Evolutionary conservation across 2,797 vertebrate species (phyloP).

Genomic region (Protosalanx chinensis): DNA sequence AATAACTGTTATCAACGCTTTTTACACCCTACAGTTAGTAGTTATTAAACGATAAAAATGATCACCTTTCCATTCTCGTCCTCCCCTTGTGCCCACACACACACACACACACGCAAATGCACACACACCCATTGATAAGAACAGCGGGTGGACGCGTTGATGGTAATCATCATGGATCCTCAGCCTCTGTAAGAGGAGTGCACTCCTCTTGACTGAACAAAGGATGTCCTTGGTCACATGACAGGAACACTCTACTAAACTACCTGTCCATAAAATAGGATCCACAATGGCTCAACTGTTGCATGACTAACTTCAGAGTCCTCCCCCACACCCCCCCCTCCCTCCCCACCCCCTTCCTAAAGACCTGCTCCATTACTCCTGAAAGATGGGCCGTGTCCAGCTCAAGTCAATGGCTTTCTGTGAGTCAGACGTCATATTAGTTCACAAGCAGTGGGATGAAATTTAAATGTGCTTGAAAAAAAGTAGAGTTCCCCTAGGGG

Average conservation of each 20-base stretch:
- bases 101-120: constrained; percentile 9
- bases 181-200: neutral
- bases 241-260: constrained; percentile 69
- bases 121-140: neutral
- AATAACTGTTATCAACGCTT: constrained; percentile 75
- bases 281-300: constrained; percentile 82
- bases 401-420: constrained; percentile 88
- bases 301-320: constrained; percentile 73
- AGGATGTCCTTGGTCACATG: constrained; percentile 74
- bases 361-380: constrained; percentile 80
- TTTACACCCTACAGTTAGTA: constrained; percentile 77
- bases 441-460: constrained; percentile 78
- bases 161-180: neutral
- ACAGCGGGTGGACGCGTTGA: neutral
- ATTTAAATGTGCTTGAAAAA: constrained; percentile 94
- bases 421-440: constrained; percentile 83
- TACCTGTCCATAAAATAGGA: constrained; percentile 55
- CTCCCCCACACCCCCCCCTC: constrained; percentile 16
- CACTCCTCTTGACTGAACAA: constrained; percentile 69
- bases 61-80: constrained; percentile 30
- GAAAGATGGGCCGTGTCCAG: constrained; percentile 86
- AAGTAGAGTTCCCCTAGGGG: constrained; percentile 81
- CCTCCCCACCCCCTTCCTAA: constrained; percentile 16
- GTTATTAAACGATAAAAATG: constrained; percentile 65
- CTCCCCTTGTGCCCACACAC: constrained; percentile 11